phyloP scores from a whole-genome alignment of 2,888 invertebrate genomes.

The Kuschelorhynchus macadamiae region DNA sequence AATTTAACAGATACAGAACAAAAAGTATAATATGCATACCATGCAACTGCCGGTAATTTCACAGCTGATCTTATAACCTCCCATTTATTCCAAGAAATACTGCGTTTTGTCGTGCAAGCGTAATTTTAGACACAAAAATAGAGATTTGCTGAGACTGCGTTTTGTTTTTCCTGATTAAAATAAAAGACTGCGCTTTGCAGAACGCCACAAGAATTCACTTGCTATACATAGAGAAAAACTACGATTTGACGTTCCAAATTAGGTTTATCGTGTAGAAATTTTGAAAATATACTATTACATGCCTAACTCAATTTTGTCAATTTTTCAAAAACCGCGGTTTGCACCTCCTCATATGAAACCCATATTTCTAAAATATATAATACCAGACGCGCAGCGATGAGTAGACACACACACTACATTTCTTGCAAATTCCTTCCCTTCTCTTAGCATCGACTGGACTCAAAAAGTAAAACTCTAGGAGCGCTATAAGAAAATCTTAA shows the following conservation, averaged over 20 bases:
- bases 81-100: slow-evolving; percentile 16
- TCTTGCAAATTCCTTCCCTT: too few species aligned
- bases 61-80: not conserved
- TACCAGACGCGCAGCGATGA: too few species aligned
- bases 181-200: too few species aligned
- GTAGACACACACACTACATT: too few species aligned
- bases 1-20: not conserved
- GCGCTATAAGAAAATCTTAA: too few species aligned
- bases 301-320: slow-evolving; percentile 12
- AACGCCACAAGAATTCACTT: not conserved
- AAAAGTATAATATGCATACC: slow-evolving; percentile 9
- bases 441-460: too few species aligned
- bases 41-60: slow-evolving; percentile 11
- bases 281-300: not conserved
- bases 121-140: not conserved
- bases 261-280: slow-evolving; percentile 11
- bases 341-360: slow-evolving; percentile 15
- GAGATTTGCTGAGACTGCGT: not conserved
- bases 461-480: too few species aligned
- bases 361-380: too few species aligned
- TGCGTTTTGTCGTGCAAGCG: slow-evolving; percentile 2
- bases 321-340: slow-evolving; percentile 9
- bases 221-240: slow-evolving; percentile 1
- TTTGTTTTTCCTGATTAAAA: too few species aligned
- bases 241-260: slow-evolving; percentile 1